A percentile compares a stretch with the other conserved stretches of the same genome.
These are phyloP conservation scores for Malacoctenus gilli DNA, from an alignment of 2,797 vertebrate genomes.

Conservation along the genomic window DNA sequence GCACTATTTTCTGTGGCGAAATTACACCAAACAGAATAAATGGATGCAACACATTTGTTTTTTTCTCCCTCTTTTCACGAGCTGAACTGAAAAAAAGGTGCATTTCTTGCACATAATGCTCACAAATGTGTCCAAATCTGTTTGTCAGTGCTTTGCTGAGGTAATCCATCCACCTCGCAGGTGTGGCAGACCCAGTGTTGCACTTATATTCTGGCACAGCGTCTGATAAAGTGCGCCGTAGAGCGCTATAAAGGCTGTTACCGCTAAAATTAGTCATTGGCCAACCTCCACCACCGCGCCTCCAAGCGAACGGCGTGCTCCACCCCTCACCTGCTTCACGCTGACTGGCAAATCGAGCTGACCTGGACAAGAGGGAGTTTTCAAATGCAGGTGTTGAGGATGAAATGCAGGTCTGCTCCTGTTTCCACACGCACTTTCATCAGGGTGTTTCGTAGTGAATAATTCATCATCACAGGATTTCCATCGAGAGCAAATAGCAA, in stretches of 20 bases:
- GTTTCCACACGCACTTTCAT: conserved; percentile 20
- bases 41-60: no score
- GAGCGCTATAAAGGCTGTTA: conserved; percentile 39
- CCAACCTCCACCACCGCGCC: conserved; percentile 26
- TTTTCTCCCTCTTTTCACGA: no score
- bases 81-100: no score
- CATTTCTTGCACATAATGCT: no score
- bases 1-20: no score
- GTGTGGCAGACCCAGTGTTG: no score
- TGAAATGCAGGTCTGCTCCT: conserved; percentile 45
- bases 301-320: conserved; percentile 13
- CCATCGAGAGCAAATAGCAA: conserved; percentile 10
- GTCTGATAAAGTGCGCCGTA: conserved; percentile 10
- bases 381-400: conserved; percentile 51
- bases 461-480: conserved; percentile 9
- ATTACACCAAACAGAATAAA: no score
- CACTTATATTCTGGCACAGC: no score
- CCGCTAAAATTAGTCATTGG: conserved; percentile 40
- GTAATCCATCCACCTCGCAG: no score
- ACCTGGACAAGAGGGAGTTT: conserved; percentile 46
- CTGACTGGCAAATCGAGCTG: conserved; percentile 36
- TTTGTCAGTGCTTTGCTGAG: no score
- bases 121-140: no score
- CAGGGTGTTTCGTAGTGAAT: conserved; percentile 9
- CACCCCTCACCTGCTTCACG: conserved; percentile 24